Base-by-base conservation (phyloP, 1,140 invertebrate genomes). In the Drosophila seguyi region DNA sequence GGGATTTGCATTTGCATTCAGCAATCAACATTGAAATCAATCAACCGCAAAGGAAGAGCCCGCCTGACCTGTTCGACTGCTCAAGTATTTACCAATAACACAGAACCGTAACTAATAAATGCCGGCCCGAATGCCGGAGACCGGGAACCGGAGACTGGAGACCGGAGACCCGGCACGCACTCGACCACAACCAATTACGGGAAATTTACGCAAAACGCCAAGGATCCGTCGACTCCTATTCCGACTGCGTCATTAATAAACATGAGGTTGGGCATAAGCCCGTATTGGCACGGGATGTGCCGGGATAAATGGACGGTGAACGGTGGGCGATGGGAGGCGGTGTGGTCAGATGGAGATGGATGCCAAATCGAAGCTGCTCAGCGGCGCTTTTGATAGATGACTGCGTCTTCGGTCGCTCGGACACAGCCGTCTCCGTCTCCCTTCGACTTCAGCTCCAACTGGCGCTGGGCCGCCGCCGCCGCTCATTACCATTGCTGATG, bases 141-240 rank as follows among this genome's bases (percentile, higher is more conserved):
- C 56, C 47, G 56, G 50, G 39, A 38, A 34, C 56, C 45, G 48
- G 48, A 52, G 48, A 18, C 42, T 20, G 20, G 39, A 52, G 31
- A 36, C 44, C 52, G 60, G 56, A 48, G 42, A 44, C 60, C 58
- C 73, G 73, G 50, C 76, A 82, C 79, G 71, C 83, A 88, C 57
- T 86, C 82, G 66, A 80, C 84, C 80, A 80, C 85, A 88, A 88
- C 84, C 84, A 88, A 88, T 88, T 88, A 88, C 84, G 73, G 80
- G 66, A 68, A 88, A 88, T 81, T 88, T 88, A 80, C 80, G 80
- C 76, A 88, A 77, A 88, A 74, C 76, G 65, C 67, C 83, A 81
- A 65, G 59, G 63, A 67, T 65, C 42, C 63, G 59, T 65, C 60
- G 55, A 59, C 62, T 47, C 45, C 61, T 27, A 31, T 27, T 56